These are phyloP conservation scores for Apotomis capreana DNA, from an alignment of 2,888 invertebrate genomes.

Conservation along the genomic window DNA sequence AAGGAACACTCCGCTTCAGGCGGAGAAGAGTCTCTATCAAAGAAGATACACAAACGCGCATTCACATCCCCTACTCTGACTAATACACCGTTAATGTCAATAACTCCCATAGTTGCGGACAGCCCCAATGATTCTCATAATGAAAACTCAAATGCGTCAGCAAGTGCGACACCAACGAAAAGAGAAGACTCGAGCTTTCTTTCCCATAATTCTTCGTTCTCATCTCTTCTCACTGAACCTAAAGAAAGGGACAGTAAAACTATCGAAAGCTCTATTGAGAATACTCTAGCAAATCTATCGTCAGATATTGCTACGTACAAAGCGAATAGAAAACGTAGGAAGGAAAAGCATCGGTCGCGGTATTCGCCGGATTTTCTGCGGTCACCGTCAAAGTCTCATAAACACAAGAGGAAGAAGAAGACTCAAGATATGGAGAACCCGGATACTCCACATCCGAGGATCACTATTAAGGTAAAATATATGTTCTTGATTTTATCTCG, in stretches of 20 bases:
- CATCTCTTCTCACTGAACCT: conserved; percentile 72
- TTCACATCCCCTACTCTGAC: conserved; percentile 79
- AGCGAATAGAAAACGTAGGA: conserved; percentile 86
- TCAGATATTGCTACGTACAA: conserved; percentile 82
- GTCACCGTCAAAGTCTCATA: conserved; percentile 88
- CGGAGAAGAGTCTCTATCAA: conserved; percentile 60
- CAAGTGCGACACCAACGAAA: conserved; percentile 58
- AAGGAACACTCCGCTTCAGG: conserved; percentile 62
- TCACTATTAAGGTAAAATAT: conserved; percentile 87
- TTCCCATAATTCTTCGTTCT: conserved; percentile 76
- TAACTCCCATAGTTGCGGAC: conserved; percentile 79
- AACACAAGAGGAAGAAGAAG: conserved; percentile 92
- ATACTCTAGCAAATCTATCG: conserved; percentile 74
- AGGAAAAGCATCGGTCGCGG: conserved; percentile 90
- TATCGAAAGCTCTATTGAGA: conserved; percentile 78
- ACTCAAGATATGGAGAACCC: conserved; percentile 85
- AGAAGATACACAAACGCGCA: conserved; percentile 75
- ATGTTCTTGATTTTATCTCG: too few species aligned
- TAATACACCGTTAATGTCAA: conserved; percentile 81
- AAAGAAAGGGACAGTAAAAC: conserved; percentile 76
- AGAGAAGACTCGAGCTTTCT: conserved; percentile 60
- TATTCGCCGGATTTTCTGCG: conserved; percentile 88
- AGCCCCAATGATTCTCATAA: conserved; percentile 80
- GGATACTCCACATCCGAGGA: conserved; percentile 86
- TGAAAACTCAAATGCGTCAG: conserved; percentile 77